These are phyloP conservation scores for Dynastes hyllus DNA, from an alignment of 2,888 invertebrate species.

Conservation along the genomic window DNA sequence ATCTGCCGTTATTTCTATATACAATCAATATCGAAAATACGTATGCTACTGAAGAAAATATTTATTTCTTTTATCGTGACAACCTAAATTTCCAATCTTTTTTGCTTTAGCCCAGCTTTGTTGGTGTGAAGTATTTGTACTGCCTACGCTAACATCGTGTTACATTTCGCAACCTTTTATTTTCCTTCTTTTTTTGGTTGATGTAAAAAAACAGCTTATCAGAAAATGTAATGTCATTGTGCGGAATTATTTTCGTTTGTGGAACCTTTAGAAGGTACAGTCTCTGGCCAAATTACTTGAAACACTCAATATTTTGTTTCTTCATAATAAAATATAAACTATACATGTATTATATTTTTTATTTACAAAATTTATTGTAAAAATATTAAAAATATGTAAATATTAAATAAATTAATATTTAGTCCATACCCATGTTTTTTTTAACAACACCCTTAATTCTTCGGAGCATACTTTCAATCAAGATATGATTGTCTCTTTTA, in stretches of 20 bases:
- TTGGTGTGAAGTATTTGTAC: background rate
- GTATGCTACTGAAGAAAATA: background rate
- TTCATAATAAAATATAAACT: no score
- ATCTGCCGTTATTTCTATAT: background rate
- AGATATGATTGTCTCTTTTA: no score
- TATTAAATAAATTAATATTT: no score
- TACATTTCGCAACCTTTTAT: background rate
- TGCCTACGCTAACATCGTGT: background rate
- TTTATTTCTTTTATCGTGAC: background rate
- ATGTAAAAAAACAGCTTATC: background rate
- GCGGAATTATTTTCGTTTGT: background rate
- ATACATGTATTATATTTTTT: no score
- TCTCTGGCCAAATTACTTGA: no score
- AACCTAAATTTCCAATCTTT: background rate
- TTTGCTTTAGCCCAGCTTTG: background rate
- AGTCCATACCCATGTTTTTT: no score
- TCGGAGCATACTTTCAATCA: no score
- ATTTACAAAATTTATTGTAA: no score
- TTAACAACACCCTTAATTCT: no score
- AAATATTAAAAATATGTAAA: no score
- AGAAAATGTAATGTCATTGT: background rate
- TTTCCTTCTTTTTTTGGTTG: background rate
- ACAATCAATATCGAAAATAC: background rate
- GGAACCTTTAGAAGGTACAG: no score
- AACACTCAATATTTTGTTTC: no score